Base-by-base conservation (phyloP, 2,797 vertebrate genomes). In the Lerista edwardsae region DNA sequence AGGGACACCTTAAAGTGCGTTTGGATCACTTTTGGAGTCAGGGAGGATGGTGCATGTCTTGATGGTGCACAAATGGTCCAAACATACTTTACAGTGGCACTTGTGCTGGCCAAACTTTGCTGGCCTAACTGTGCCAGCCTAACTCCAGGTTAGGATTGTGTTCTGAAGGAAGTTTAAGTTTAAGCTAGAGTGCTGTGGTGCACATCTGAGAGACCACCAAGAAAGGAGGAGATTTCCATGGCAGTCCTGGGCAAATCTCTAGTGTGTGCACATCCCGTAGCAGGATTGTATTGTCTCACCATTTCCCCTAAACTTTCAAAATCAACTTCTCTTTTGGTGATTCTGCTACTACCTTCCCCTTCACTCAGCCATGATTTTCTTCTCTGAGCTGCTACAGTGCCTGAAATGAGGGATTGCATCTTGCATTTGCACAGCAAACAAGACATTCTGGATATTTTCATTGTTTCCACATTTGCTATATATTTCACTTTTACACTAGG, bases 381-480 rank as follows among this genome's bases (percentile, higher is more conserved):
- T 51, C 47, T 51, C 47, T 51, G 9, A 10, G 47, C 9, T 2
- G 12, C 47, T 51, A 55, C 51, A 55, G 51, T 2, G 51, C 51
- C 51, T 55, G 2, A 51, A 51, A 55, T 55, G 31, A 44, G 19
- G 3, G 6, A 6, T 14, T 64, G 19, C 21, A 19, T n/a, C 4
- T 72, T 71, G 34, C 25, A 36, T 71, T 78, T 71, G 71, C 75
- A 36, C 44, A 64, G 17, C 41, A 6, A 62, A 27, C 44, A 8
- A n/a, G 8, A 21, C 62, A 75, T 86, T 59, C 31, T 47, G 68
- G 47, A 55, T 82, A 69, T 15, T 72, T 41, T 65, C 9, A 12
- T 15, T 6, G 51, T 73, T 65, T 74, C 61, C 59, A 47, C 51
- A 82, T 51, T 65, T 12, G 23, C 78, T 85, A 68, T 85, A 68